Percentiles rank a stretch among this genome's conserved stretches.
These are phyloP conservation scores for Drosophila mulleri DNA, from an alignment of 2,888 invertebrate species.

Conservation along the genomic window DNA sequence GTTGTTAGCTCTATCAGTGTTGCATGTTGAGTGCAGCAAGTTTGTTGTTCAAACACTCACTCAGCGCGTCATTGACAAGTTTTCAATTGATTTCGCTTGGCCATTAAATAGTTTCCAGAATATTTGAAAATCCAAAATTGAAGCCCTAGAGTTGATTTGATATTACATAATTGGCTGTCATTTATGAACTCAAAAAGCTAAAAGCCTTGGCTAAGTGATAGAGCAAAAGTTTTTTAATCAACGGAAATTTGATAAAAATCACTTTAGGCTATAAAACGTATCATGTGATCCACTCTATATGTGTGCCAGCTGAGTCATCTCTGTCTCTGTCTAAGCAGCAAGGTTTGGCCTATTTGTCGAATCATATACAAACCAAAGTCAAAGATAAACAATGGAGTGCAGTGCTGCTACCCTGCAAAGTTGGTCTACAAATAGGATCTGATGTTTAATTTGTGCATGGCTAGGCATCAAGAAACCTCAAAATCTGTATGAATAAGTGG, in stretches of 20 bases:
- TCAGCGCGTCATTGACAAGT: slow-evolving; percentile 25
- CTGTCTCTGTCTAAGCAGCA: background rate
- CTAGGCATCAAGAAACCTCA: too few species aligned
- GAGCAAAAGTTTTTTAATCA: background rate
- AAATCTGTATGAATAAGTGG: too few species aligned
- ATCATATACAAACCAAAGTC: background rate
- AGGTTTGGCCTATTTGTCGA: background rate
- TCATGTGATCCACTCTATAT: slow-evolving; percentile 2
- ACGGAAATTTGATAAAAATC: slow-evolving; percentile 15
- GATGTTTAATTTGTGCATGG: background rate
- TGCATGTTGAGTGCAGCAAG: slow-evolving; percentile 17
- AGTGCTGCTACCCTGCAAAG: background rate
- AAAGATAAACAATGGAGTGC: background rate
- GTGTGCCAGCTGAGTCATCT: slow-evolving; percentile 3
- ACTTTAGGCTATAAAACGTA: background rate
- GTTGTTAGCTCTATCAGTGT: background rate
- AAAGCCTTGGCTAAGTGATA: background rate
- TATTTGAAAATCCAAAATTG: background rate
- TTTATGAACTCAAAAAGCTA: background rate
- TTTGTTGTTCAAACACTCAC: slow-evolving; percentile 22
- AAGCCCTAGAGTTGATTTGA: background rate
- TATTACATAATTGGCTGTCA: background rate
- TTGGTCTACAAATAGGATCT: too few species aligned
- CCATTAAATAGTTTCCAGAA: background rate
- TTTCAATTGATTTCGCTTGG: slow-evolving; percentile 20